Percentiles rank a stretch among this genome's conserved stretches.
These are phyloP conservation scores for Hippocampus zosterae DNA, from an alignment of 2,113 vertebrate genomes.

Conservation along the genomic window DNA sequence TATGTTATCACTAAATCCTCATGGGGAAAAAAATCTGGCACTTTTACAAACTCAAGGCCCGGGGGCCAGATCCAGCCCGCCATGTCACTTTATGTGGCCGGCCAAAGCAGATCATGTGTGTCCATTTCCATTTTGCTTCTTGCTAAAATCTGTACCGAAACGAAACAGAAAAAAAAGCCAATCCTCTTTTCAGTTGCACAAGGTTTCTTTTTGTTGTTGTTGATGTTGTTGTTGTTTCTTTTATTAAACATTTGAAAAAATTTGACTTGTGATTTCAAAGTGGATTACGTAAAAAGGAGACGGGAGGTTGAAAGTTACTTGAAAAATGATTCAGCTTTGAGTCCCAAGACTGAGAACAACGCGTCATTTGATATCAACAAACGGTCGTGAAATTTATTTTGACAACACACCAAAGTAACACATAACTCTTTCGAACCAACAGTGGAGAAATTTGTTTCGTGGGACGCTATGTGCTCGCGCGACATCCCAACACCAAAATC, in stretches of 20 bases:
- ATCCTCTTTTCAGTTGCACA: no score
- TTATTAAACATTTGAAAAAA: background rate
- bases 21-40: no score
- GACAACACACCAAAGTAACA: constrained; percentile 18
- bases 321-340: background rate
- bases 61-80: no score
- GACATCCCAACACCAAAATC: constrained; percentile 17
- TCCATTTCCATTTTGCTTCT: no score
- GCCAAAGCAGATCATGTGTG: no score
- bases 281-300: constrained; percentile 39
- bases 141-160: no score
- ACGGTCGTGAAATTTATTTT: constrained; percentile 11
- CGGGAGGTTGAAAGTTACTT: constrained; percentile 8
- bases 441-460: background rate
- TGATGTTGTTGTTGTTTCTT: no score
- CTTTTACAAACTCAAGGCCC: no score
- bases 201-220: no score
- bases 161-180: no score
- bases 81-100: no score
- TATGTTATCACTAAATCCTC: background rate
- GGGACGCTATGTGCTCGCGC: background rate
- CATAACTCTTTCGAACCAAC: background rate
- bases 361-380: constrained; percentile 26
- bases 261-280: background rate
- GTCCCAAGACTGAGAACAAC: constrained; percentile 25